phyloP scores from a whole-genome alignment of 2,797 vertebrate species.

The Pantherophis vulpinus region DNA sequence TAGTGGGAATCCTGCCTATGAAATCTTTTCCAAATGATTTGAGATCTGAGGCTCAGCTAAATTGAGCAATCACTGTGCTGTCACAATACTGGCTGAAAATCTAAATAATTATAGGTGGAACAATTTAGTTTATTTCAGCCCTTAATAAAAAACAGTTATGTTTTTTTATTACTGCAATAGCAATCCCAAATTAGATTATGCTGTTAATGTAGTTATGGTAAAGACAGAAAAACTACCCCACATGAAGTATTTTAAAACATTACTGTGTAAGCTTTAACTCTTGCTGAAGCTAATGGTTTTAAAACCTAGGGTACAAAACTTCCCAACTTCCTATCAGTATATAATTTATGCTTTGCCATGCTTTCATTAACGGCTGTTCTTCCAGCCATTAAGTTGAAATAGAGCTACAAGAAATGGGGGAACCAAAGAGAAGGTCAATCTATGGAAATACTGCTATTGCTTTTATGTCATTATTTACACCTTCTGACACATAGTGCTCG shows the following conservation, averaged over 20 bases:
- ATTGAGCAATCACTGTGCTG: not conserved
- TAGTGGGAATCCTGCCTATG: not conserved
- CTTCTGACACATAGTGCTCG: conserved; percentile 48
- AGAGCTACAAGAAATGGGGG: conserved; percentile 67
- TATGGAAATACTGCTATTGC: conserved; percentile 69
- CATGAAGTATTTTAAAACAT: not conserved
- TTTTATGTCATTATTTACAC: conserved; percentile 67
- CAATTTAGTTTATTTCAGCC: not conserved
- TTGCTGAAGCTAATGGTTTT: conserved; percentile 38
- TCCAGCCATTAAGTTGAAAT: conserved; percentile 69
- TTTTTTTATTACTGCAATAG: not conserved
- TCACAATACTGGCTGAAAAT: not conserved
- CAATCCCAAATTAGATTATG: not conserved
- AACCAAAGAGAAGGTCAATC: conserved; percentile 69
- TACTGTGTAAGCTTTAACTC: not conserved
- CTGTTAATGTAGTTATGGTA: not conserved
- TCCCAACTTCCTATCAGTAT: conserved; percentile 40
- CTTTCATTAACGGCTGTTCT: conserved; percentile 57
- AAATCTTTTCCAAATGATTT: not conserved
- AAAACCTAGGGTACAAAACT: conserved; percentile 57
- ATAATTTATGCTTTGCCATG: conserved; percentile 69
- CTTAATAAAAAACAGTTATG: not conserved
- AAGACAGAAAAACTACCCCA: not conserved
- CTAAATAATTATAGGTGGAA: not conserved
- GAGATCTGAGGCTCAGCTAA: not conserved